These are phyloP conservation scores for Platichthys stellatus DNA, from an alignment of 2,113 vertebrate species.

Conservation along the genomic window DNA sequence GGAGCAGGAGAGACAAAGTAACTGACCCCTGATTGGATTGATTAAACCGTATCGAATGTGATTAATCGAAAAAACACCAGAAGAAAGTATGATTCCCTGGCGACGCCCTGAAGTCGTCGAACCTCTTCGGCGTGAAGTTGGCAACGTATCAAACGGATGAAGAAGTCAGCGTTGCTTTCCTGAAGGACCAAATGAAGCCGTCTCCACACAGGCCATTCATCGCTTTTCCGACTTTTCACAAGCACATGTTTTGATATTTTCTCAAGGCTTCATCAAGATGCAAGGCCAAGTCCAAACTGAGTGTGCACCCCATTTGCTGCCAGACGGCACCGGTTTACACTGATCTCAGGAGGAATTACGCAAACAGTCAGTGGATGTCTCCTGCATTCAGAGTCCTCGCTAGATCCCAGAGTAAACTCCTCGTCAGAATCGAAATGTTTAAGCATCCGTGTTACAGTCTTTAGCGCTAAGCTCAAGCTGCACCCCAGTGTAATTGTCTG, in stretches of 20 bases:
- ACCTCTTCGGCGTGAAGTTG: constrained; percentile 37
- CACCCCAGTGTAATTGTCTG: constrained; percentile 64
- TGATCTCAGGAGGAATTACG: constrained; percentile 41
- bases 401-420: constrained; percentile 29
- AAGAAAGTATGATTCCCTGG: constrained; percentile 37
- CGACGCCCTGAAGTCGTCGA: constrained; percentile 25
- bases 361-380: constrained; percentile 46
- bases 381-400: constrained; percentile 24
- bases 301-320: constrained; percentile 28
- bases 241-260: constrained; percentile 39
- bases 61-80: constrained; percentile 60
- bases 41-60: constrained; percentile 55
- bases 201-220: constrained; percentile 48
- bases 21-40: constrained; percentile 64
- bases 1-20: constrained; percentile 29
- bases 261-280: constrained; percentile 56
- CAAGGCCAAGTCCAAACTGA: constrained; percentile 43
- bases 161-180: constrained; percentile 59
- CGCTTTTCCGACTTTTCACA: constrained; percentile 45
- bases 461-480: constrained; percentile 37
- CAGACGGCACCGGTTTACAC: constrained; percentile 50
- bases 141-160: constrained; percentile 52
- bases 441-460: constrained; percentile 42
- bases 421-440: constrained; percentile 47
- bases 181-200: constrained; percentile 41